A percentile compares a stretch with the other conserved stretches of the same genome.
These are phyloP conservation scores for Bolinopsis microptera DNA, from an alignment of 37 sponge, comb jelly and placozoan species.

Conservation along the genomic window DNA sequence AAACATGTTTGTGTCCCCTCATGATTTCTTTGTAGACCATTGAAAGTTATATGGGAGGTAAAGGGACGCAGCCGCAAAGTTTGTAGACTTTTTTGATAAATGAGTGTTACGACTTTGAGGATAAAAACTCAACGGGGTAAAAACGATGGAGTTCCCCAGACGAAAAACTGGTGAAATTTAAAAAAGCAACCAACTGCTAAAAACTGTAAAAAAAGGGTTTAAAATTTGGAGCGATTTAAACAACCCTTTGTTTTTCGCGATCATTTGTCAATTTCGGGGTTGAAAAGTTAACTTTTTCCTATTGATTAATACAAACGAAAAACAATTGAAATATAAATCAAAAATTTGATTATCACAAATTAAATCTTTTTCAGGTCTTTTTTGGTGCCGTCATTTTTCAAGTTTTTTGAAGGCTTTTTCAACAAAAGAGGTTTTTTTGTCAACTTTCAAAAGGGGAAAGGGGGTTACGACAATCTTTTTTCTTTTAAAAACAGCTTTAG, in stretches of 20 bases:
- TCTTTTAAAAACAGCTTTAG: background rate
- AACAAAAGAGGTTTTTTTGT: background rate
- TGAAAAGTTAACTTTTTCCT: too few species aligned
- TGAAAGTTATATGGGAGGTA: background rate
- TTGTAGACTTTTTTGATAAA: background rate
- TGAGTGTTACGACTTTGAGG: background rate
- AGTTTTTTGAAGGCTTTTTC: background rate
- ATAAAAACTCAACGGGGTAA: background rate
- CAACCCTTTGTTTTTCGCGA: background rate
- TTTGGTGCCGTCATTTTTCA: background rate
- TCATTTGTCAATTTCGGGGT: background rate
- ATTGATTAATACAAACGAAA: too few species aligned
- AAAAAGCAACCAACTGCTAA: background rate
- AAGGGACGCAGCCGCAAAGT: background rate
- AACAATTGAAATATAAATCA: too few species aligned
- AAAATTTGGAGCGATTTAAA: background rate
- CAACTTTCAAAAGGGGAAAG: background rate
- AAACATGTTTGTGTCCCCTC: background rate
- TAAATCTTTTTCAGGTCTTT: too few species aligned
- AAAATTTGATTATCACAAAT: too few species aligned
- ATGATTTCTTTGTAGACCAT: background rate
- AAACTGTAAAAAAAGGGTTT: background rate
- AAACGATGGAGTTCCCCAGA: background rate
- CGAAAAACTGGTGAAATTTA: background rate
- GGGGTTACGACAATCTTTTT: background rate